Percentiles rank a stretch among this genome's conserved stretches.
Evolutionary conservation across 2,113 vertebrate species (phyloP).

Genomic region (Cynoglossus semilaevis): DNA sequence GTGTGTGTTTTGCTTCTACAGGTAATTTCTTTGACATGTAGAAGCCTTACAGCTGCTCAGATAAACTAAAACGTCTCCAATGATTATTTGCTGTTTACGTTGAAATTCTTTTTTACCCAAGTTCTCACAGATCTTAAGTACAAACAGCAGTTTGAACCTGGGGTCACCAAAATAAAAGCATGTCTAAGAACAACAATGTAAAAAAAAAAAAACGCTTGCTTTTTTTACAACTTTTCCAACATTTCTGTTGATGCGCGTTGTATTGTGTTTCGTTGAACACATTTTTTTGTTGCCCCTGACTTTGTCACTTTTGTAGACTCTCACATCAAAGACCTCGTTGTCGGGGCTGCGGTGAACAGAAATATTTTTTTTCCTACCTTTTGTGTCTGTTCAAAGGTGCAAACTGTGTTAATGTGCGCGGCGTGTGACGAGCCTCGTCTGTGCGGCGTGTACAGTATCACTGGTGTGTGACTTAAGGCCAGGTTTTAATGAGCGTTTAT

Average conservation of each 20-base stretch:
- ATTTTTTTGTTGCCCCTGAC: constrained; percentile 19
- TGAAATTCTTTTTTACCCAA: no score
- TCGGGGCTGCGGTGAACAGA: constrained; percentile 8
- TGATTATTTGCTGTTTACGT: no score
- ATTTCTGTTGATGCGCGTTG: constrained; percentile 24
- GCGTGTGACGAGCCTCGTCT: constrained; percentile 46
- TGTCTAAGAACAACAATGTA: no score
- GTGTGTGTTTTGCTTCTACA: not conserved
- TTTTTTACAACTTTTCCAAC: constrained; percentile 3
- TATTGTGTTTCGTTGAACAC: constrained; percentile 17
- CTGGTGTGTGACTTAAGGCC: constrained; percentile 47
- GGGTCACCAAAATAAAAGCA: no score
- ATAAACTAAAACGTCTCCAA: no score
- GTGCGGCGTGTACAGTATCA: constrained; percentile 43
- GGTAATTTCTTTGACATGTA: not conserved
- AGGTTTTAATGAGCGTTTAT: constrained; percentile 70
- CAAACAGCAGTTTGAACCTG: no score
- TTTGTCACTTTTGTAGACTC: constrained; percentile 23
- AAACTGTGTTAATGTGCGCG: constrained; percentile 37
- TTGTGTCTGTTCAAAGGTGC: constrained; percentile 34
- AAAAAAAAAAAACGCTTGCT: not conserved
- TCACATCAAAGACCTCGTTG: constrained; percentile 38
- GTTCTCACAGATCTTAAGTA: no score
- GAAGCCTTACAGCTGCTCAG: no score
- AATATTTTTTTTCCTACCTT: constrained; percentile 19